A percentile compares a stretch with the other conserved stretches of the same genome.
phyloP scores from a whole-genome alignment of 1,140 invertebrate genomes.

The Magallana ariakensis region DNA sequence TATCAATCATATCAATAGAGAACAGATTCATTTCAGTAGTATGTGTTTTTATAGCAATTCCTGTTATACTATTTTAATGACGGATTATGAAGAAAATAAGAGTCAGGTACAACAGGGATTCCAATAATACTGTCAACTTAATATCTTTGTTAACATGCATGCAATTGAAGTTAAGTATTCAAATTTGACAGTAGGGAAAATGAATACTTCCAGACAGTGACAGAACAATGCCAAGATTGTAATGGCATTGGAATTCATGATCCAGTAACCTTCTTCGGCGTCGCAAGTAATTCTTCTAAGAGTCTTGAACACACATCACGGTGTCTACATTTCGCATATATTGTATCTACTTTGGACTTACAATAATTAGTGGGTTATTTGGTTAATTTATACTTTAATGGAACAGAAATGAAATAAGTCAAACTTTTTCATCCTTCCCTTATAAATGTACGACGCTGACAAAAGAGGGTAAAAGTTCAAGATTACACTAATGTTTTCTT shows the following conservation, averaged over 20 bases:
- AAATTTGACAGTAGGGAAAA: slow-evolving; percentile 19
- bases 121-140: too few relatives aligned
- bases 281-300: not conserved
- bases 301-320: not conserved
- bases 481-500: too few relatives aligned
- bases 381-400: slow-evolving; percentile 8
- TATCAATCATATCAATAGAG: too few relatives aligned
- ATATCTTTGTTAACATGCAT: not conserved
- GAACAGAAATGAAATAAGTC: not conserved
- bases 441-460: not conserved
- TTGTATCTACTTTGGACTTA: not conserved
- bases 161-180: slow-evolving; percentile 12
- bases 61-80: too few relatives aligned
- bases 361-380: not conserved
- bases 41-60: too few relatives aligned
- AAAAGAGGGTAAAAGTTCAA: too few relatives aligned
- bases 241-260: slow-evolving; percentile 4
- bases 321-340: not conserved
- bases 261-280: slow-evolving; percentile 13
- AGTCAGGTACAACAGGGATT: too few relatives aligned
- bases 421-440: not conserved
- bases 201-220: not conserved
- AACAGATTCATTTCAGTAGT: too few relatives aligned
- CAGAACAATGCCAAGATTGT: not conserved
- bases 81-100: too few relatives aligned